Base-by-base conservation (phyloP, 1,140 invertebrate genomes). In the Drosophila neocordata region DNA sequence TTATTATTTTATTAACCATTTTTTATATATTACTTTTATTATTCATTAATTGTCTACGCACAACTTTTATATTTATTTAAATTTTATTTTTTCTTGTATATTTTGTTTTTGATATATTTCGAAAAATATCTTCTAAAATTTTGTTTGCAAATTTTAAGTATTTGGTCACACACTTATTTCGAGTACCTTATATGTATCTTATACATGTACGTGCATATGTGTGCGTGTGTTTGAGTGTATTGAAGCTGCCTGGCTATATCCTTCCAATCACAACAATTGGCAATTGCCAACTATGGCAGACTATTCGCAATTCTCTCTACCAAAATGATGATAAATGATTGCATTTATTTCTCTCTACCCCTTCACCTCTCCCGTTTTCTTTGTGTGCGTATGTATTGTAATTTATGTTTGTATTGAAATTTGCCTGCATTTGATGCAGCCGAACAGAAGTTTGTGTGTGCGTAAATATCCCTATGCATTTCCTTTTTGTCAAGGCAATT, bases 241-340 rank as follows among this genome's bases (percentile, higher is more conserved):
- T n/a, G 18, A 13, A 55, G 27, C 53, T 55, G 31, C 13, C n/a
- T 24, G 24, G 24, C 20, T 76, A 41, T 77, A 69, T 77, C 70
- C 70, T 55, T 77, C 38, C 74, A 77, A 77, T 77, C 74, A 77
- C 74, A 77, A 77, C 65, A 77, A 73, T 77, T 77, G 73, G 15
- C 73, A 77, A 69, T 69, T 69, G 73, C 41, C 73, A 73, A 31
- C 27, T 31, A 31, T 31, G 27, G 69, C 65, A 73, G 73, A 69
- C 72, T 73, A 77, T 56, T 77, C 65, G 65, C 74, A 73, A 77
- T 77, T 73, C 55, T 65, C 55, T 64, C 52, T 51, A 55, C 59
- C 70, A 44, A 77, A 77, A 77, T 73, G 74, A 73, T 77, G 74
- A 77, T 69, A 77, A 77, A 77, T 77, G 74, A 73, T 58, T 73